Conservation (phyloP, 2,888 invertebrate species). For the Brachyopa scutellaris region DNA sequence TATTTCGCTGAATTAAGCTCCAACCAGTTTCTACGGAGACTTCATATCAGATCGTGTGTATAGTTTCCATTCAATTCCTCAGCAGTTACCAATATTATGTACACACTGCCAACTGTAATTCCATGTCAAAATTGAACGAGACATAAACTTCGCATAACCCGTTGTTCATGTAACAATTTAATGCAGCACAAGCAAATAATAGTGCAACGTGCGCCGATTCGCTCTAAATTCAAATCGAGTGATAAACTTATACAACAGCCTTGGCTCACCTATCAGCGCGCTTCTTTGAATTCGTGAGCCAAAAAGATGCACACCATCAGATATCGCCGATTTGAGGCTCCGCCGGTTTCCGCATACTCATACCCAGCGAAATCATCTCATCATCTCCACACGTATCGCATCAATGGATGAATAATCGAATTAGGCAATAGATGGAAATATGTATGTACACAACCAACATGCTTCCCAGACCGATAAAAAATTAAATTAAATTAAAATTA, state of each 20-base stretch:
- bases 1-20: too few species aligned
- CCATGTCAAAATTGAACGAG: slow-evolving; percentile 13
- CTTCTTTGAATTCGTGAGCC: too few species aligned
- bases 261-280: background rate
- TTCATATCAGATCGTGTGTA: too few species aligned
- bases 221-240: slow-evolving; percentile 1
- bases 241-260: slow-evolving; percentile 3
- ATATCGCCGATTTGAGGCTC: slow-evolving; percentile 2
- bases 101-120: background rate
- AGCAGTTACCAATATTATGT: background rate
- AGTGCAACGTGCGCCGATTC: background rate
- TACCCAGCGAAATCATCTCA: too few species aligned
- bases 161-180: background rate
- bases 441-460: too few species aligned
- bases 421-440: slow-evolving; percentile 23
- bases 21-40: too few species aligned
- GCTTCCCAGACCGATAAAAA: slow-evolving; percentile 9
- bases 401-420: slow-evolving; percentile 28
- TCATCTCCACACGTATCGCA: background rate
- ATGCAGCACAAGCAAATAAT: background rate
- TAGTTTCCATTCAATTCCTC: too few species aligned
- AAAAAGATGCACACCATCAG: background rate
- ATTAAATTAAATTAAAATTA: background rate
- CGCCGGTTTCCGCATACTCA: slow-evolving; percentile 11
- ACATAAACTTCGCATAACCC: background rate